Evolutionary conservation across 2,888 invertebrate species (phyloP), one percentile per base, ranked within the genome.

Genomic region (Hyles lineata): DNA sequence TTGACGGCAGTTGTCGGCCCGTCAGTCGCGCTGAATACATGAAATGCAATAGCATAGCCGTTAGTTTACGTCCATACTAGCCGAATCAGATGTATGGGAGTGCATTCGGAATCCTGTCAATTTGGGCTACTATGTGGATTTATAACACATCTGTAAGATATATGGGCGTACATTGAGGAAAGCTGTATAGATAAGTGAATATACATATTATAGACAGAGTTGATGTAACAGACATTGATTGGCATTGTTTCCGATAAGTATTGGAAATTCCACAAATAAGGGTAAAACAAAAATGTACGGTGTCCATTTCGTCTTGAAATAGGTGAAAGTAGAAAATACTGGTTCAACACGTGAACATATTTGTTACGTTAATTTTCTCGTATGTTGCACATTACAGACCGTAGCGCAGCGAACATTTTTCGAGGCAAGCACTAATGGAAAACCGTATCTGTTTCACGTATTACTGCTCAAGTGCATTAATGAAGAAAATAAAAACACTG

Each of bases 381-480:
- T 62, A n/a, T 35, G 32, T 35, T 62, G 19, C 25, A 29, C n/a
- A 62, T 62, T 62, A 32, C 32, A 35, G 32, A 21, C 32, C n/a
- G 15, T 15, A 60, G 11, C 23, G 32, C 29, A 32, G 29, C n/a
- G 9, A 21, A 35, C 8, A 32, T 11, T 63, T 62, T 63, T 43
- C 21, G n/a, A 17, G 9, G 4, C 21, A 35, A 63, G 35, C 35
- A 35, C 35, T 63, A 63, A 43, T 43, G 63, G 63, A 35, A 63
- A 9, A 8, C 21, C 21, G 35, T n/a, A 35, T 35, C n/a, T 63
- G 19, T 63, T 63, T 43, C 32, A 21, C 35, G n/a, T n/a, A 35
- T n/a, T 62, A 61, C 17, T 62, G n/a, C 62, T 7, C 35, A 43
- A 63, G 21, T 63, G 35, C 63, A n/a, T 63, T 15, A 35, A 63